These are phyloP conservation scores for Artibeus lituratus DNA, from an alignment of 2,797 vertebrate genomes.

Conservation along the genomic window DNA sequence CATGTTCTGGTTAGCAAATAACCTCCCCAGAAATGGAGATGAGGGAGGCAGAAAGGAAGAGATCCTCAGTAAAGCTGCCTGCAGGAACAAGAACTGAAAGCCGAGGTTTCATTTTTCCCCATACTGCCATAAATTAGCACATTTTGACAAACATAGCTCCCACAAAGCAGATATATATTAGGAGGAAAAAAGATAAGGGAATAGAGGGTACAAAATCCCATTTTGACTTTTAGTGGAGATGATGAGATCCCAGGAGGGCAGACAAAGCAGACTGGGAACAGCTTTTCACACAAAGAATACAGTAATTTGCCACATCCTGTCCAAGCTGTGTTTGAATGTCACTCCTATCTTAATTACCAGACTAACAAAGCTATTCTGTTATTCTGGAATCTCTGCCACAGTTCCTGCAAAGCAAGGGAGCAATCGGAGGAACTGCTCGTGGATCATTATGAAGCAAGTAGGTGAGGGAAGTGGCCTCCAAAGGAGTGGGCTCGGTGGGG, in stretches of 20 bases:
- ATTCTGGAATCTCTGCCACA: conserved; percentile 73
- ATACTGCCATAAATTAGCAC: conserved; percentile 73
- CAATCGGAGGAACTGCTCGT: conserved; percentile 68
- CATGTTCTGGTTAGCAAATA: conserved; percentile 76
- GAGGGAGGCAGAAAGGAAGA: conserved; percentile 10
- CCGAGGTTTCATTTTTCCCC: conserved; percentile 61
- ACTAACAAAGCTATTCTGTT: conserved; percentile 88
- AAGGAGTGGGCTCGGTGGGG: conserved; percentile 60
- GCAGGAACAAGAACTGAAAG: conserved; percentile 57
- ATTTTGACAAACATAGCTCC: conserved; percentile 79
- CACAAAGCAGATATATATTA: conserved; percentile 81
- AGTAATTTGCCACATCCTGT: conserved; percentile 92
- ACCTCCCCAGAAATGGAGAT: conserved; percentile 67
- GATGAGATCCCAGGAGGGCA: conserved; percentile 93
- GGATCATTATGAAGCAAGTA: conserved; percentile 74
- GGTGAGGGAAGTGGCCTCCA: conserved; percentile 60
- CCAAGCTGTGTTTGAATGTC: conserved; percentile 87
- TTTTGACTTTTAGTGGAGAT: conserved; percentile 97
- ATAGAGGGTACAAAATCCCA: conserved; percentile 92
- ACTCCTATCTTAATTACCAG: conserved; percentile 92
- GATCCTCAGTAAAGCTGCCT: conserved; percentile 60
- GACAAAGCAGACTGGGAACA: conserved; percentile 88
- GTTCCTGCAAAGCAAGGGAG: conserved; percentile 66
- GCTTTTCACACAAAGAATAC: conserved; percentile 90
- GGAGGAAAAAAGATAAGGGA: conserved; percentile 85